phyloP scores from a whole-genome alignment of 2,888 invertebrate genomes.

The Listrodromus nycthemerus region DNA sequence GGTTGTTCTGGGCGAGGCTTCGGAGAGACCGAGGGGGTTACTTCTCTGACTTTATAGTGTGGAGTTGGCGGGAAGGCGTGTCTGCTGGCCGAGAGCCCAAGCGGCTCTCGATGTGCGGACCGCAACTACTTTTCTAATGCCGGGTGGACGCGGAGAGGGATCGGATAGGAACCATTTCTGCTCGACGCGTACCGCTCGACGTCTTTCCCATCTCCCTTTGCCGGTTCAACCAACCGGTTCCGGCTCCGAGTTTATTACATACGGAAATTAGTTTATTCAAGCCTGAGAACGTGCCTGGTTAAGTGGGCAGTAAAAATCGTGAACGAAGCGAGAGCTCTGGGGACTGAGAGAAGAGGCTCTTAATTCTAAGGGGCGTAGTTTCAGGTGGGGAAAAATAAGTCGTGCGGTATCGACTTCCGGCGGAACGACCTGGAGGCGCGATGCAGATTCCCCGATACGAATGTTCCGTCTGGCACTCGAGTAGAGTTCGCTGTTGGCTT shows the following conservation, averaged over 20 bases:
- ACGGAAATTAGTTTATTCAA: constrained; percentile 63
- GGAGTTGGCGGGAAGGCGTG: constrained; percentile 54
- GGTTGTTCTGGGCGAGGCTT: constrained; percentile 57
- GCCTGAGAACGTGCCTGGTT: background rate
- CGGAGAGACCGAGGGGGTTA: constrained; percentile 13
- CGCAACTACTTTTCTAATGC: constrained; percentile 64
- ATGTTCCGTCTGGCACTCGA: too few relatives aligned
- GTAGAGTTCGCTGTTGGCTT: too few relatives aligned
- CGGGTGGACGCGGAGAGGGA: background rate
- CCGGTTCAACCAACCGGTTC: constrained; percentile 45
- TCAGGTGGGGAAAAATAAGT: too few relatives aligned
- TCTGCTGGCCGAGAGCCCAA: constrained; percentile 64
- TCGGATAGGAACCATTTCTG: constrained; percentile 31
- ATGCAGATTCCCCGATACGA: too few relatives aligned
- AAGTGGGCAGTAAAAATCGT: background rate
- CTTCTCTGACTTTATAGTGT: constrained; percentile 49
- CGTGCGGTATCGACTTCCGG: too few relatives aligned
- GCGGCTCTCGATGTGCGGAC: constrained; percentile 50
- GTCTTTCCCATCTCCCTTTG: constrained; percentile 29
- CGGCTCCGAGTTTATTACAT: constrained; percentile 52
- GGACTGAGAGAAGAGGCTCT: too few relatives aligned
- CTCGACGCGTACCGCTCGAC: constrained; percentile 51
- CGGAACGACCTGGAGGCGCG: too few relatives aligned
- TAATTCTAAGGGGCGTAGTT: too few relatives aligned
- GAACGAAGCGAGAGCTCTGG: background rate